Evolutionary conservation across 2,888 invertebrate genomes (phyloP).

Genomic region (Horisme vitalbata): DNA sequence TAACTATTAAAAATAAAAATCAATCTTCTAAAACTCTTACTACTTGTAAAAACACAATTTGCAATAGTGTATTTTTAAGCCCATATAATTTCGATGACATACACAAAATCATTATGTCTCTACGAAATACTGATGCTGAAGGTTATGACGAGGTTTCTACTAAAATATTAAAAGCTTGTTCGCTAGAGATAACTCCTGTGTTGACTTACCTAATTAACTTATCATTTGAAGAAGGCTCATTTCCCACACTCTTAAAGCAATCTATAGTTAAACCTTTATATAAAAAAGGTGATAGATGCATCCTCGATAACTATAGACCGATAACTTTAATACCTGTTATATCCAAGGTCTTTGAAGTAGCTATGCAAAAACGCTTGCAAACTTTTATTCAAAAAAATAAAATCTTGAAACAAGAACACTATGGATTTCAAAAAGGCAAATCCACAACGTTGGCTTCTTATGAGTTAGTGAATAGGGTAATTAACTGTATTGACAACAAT

Average conservation of each 20-base stretch:
- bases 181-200: conserved; percentile 12
- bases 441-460: background rate
- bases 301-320: background rate
- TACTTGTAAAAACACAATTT: background rate
- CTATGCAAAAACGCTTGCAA: background rate
- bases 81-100: background rate
- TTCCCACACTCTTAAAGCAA: background rate
- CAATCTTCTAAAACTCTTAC: no score
- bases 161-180: background rate
- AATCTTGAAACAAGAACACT: background rate
- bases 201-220: background rate
- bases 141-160: no score
- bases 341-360: conserved; percentile 1
- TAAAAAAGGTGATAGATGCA: background rate
- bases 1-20: background rate
- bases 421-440: background rate
- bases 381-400: background rate
- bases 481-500: background rate
- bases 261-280: background rate
- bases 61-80: background rate
- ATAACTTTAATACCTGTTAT: background rate
- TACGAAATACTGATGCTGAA: conserved; percentile 1
- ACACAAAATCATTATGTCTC: background rate
- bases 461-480: background rate
- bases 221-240: background rate